phyloP scores from a whole-genome alignment of 2,113 vertebrate genomes.

The Collichthys lucidus region DNA sequence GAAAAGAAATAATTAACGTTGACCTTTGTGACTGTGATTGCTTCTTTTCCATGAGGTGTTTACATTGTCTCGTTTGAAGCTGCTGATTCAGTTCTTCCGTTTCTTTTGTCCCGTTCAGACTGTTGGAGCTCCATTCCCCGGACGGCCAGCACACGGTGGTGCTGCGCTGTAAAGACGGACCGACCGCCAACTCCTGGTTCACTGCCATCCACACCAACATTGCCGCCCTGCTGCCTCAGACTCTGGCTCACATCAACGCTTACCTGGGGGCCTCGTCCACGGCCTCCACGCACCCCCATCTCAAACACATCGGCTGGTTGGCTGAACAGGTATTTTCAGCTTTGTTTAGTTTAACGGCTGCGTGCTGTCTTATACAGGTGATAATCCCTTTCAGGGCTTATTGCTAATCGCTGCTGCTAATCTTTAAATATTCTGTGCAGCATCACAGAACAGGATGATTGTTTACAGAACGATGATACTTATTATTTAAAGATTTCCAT shows the following conservation, averaged over 20 bases:
- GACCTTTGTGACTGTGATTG: background rate
- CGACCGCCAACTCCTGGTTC: conserved; percentile 94
- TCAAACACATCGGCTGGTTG: conserved; percentile 96
- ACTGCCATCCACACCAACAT: conserved; percentile 94
- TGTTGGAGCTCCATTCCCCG: conserved; percentile 96
- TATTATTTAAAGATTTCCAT: too few species aligned
- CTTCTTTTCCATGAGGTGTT: background rate
- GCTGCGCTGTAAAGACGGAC: conserved; percentile 93
- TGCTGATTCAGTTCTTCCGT: background rate
- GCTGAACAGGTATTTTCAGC: conserved; percentile 90
- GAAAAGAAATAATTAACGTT: too few species aligned
- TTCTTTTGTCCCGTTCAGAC: conserved; percentile 77
- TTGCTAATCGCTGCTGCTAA: background rate
- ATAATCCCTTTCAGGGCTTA: background rate
- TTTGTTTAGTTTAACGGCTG: background rate
- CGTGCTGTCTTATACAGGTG: background rate
- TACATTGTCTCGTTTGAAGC: background rate
- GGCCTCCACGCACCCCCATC: conserved; percentile 84
- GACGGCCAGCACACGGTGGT: conserved; percentile 94
- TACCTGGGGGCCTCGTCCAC: conserved; percentile 86
- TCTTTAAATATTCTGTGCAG: background rate
- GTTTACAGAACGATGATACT: background rate
- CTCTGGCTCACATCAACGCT: conserved; percentile 91
- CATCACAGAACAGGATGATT: background rate
- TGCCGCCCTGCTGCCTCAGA: conserved; percentile 92